Evolutionary conservation across 2,113 vertebrate genomes (phyloP).

Genomic region (Sinocyclocheilus anophthalmus): DNA sequence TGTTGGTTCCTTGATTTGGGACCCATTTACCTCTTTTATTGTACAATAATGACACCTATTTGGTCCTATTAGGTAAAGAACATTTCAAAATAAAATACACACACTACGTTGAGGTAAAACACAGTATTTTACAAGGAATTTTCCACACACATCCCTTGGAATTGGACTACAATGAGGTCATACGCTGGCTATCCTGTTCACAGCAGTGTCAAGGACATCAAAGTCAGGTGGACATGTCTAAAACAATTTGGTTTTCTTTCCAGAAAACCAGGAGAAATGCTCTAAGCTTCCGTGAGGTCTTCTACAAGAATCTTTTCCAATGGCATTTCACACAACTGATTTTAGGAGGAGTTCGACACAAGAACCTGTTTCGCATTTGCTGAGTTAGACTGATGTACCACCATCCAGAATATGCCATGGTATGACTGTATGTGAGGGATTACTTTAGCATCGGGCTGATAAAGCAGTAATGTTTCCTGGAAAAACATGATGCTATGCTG

Average conservation of each 20-base stretch:
- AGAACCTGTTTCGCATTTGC: slow-evolving; percentile 46
- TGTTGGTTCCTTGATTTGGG: neutral
- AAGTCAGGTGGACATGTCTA: slow-evolving; percentile 62
- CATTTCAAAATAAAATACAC: slow-evolving; percentile 10
- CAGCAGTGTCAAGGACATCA: slow-evolving; percentile 25
- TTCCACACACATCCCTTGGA: slow-evolving; percentile 19
- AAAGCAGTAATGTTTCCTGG: slow-evolving; percentile 8
- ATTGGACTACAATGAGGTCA: slow-evolving; percentile 59
- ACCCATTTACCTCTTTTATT: slow-evolving; percentile 3
- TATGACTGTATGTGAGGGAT: slow-evolving; percentile 16
- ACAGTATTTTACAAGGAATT: slow-evolving; percentile 4
- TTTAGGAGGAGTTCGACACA: neutral
- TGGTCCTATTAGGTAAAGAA: neutral
- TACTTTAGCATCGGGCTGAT: slow-evolving; percentile 12
- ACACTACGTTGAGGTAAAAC: slow-evolving; percentile 10
- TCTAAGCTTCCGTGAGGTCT: slow-evolving; percentile 24
- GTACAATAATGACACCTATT: slow-evolving; percentile 12
- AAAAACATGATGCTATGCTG: slow-evolving; percentile 25
- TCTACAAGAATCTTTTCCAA: slow-evolving; percentile 28
- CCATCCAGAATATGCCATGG: slow-evolving; percentile 1
- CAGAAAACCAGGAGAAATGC: slow-evolving; percentile 55
- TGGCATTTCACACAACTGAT: slow-evolving; percentile 41
- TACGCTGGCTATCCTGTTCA: slow-evolving; percentile 43
- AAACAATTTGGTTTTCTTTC: slow-evolving; percentile 58
- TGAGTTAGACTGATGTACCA: slow-evolving; percentile 12